Conservation (phyloP, 2,797 vertebrate genomes). For the Cichlasoma orientale region DNA sequence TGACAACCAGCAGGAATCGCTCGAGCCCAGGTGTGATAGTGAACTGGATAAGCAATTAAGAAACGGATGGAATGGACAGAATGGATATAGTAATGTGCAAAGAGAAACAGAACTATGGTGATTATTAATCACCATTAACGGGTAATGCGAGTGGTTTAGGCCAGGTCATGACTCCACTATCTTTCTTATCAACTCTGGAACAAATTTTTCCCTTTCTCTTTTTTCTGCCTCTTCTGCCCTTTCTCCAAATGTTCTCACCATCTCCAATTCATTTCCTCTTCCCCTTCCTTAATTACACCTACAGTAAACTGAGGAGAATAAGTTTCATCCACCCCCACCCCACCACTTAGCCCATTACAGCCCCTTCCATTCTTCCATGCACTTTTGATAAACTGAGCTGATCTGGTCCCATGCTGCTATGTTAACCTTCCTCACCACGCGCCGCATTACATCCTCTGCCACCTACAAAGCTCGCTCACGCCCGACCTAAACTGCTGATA, state of each 20-base stretch:
- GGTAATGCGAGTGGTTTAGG: neutral
- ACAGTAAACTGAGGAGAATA: conserved; percentile 10
- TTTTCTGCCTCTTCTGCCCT: neutral
- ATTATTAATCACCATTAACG: neutral
- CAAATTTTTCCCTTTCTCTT: neutral
- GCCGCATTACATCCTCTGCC: conserved; percentile 33
- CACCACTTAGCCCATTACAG: conserved; percentile 38
- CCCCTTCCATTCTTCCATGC: neutral
- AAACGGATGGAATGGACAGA: neutral
- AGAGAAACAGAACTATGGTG: neutral
- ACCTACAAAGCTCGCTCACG: conserved; percentile 31
- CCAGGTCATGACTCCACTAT: neutral
- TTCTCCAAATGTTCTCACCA: neutral
- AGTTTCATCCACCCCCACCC: conserved; percentile 11
- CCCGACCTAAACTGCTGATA: conserved; percentile 34
- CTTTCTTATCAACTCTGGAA: neutral
- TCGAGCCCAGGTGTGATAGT: neutral
- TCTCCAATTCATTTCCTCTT: neutral
- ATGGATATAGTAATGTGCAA: neutral
- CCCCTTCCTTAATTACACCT: neutral
- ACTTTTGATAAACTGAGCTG: conserved; percentile 38
- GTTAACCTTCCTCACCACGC: conserved; percentile 39
- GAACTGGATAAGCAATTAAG: neutral
- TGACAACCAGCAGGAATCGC: neutral
- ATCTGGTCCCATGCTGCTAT: conserved; percentile 44